Evolutionary conservation across 1,140 invertebrate genomes (phyloP), one percentile per base, ranked within the genome.

Genomic region (Drosophila cardini): DNA sequence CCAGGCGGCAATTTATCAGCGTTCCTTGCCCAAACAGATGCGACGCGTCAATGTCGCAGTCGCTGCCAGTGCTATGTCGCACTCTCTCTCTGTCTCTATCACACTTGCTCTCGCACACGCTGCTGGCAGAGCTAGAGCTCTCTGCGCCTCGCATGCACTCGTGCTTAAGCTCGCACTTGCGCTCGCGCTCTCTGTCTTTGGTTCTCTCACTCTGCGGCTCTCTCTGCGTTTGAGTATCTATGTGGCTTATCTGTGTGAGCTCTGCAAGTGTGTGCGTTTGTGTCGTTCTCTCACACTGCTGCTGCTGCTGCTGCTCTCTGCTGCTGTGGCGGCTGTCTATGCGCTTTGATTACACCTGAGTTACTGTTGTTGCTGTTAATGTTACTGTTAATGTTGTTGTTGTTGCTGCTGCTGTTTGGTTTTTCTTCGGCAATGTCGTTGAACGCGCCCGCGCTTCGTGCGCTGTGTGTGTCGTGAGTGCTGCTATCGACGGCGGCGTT

Each of bases 261-360:
- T 15, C 6, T 42, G 15, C 13, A n/a, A 21, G 38, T 68, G 58
- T 68, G 45, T 46, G 76, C 52, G 15, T 38, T 10, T 38, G 55
- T 38, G 50, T 18, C 32, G 52, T 38, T 26, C 67, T 50, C 67
- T 43, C 48, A 60, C 11, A 2, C 36, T 30, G 10, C 64, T 61
- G 55, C 48, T 68, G 64, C 64, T 68, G 38, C 56, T 62, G 63
- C 46, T 40, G 65, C 56, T 69, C 56, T 61, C 48, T 61, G 71
- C 42, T 72, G 68, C 70, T 50, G 55, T 40, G 63, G 65, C 67
- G 72, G 68, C 78, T 76, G 69, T 61, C 78, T 82, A 68, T 84
- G 77, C 78, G 76, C 83, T 82, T 85, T 79, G 69, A 86, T 87
- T 86, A 86, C 84, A 86, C 83, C 84, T 87, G 79, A 83, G 72